phyloP scores from a whole-genome alignment of 2,797 vertebrate genomes.

The Lutjanus campechanus region DNA sequence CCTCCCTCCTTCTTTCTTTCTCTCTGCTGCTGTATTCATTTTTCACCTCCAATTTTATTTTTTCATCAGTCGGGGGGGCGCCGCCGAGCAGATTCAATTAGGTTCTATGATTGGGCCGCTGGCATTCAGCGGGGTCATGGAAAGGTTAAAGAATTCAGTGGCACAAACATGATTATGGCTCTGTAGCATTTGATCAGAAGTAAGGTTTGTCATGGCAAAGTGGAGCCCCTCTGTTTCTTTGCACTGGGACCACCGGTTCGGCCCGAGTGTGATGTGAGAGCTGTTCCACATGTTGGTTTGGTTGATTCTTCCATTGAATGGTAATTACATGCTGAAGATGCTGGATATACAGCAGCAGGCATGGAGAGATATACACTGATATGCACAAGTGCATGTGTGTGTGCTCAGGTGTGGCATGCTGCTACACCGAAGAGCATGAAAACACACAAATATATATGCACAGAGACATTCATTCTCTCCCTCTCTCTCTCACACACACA shows the following conservation, averaged over 20 bases:
- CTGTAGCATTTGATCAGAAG: conserved; percentile 88
- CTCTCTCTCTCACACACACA: conserved; percentile 15
- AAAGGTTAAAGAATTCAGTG: conserved; percentile 91
- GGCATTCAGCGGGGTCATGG: conserved; percentile 87
- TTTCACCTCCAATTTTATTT: conserved; percentile 89
- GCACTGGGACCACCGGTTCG: conserved; percentile 56
- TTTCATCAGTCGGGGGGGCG: conserved; percentile 83
- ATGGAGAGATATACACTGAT: conserved; percentile 28
- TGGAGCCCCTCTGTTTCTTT: conserved; percentile 59
- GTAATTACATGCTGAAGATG: conserved; percentile 58
- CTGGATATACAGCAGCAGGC: conserved; percentile 16
- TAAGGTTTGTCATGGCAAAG: conserved; percentile 84
- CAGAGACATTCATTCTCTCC: conserved; percentile 48
- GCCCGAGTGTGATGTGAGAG: conserved; percentile 54
- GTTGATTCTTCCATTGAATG: conserved; percentile 60
- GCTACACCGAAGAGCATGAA: conserved; percentile 31
- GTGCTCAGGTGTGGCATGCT: conserved; percentile 38
- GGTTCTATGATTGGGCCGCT: conserved; percentile 88
- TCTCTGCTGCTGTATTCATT: conserved; percentile 82
- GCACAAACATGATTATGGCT: conserved; percentile 89
- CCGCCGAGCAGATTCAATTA: conserved; percentile 88
- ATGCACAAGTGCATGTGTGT: conserved; percentile 25
- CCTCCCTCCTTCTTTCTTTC: conserved; percentile 38
- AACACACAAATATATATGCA: conserved; percentile 44
- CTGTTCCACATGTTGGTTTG: conserved; percentile 68